phyloP scores from a whole-genome alignment of 2,888 invertebrate genomes.

The Rambutsinella grinnellia region DNA sequence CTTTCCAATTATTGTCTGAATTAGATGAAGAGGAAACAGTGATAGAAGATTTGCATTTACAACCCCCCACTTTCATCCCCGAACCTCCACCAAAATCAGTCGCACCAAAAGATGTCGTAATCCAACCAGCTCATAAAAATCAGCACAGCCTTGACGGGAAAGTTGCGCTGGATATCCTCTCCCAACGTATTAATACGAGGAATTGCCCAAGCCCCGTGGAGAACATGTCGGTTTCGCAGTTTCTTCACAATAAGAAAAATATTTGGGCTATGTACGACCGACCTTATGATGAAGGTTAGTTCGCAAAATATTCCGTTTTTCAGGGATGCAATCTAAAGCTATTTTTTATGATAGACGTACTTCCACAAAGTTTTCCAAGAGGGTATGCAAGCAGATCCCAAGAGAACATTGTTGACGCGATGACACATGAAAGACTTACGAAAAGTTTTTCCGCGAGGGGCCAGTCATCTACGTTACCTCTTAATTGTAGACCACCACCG shows the following conservation, averaged over 20 bases:
- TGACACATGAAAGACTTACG: conserved; percentile 58
- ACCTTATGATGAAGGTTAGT: conserved; percentile 59
- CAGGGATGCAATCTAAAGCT: too few relatives aligned
- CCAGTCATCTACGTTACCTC: conserved; percentile 62
- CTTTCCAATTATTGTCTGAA: conserved; percentile 18
- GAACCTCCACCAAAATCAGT: conserved; percentile 59
- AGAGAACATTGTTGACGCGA: conserved; percentile 63
- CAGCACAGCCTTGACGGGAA: conserved; percentile 43
- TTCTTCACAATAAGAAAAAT: conserved; percentile 59
- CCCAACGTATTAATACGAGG: conserved; percentile 44
- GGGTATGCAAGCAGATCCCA: conserved; percentile 61
- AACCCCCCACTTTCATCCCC: conserved; percentile 65
- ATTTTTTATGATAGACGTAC: conserved; percentile 55
- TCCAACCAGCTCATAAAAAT: conserved; percentile 24
- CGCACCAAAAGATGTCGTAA: conserved; percentile 12
- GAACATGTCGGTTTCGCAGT: conserved; percentile 56
- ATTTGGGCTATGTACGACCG: conserved; percentile 62
- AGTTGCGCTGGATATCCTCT: conserved; percentile 42
- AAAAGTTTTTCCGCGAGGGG: conserved; percentile 60
- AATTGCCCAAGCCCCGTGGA: conserved; percentile 44
- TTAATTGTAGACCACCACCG: conserved; percentile 62
- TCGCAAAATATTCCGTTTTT: not conserved
- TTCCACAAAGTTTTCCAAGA: conserved; percentile 52
- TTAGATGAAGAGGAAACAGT: conserved; percentile 13
- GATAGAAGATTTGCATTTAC: conserved; percentile 55